A percentile compares a stretch with the other conserved stretches of the same genome.
phyloP scores from a whole-genome alignment of 1,140 invertebrate genomes.

The Babylonia areolata region DNA sequence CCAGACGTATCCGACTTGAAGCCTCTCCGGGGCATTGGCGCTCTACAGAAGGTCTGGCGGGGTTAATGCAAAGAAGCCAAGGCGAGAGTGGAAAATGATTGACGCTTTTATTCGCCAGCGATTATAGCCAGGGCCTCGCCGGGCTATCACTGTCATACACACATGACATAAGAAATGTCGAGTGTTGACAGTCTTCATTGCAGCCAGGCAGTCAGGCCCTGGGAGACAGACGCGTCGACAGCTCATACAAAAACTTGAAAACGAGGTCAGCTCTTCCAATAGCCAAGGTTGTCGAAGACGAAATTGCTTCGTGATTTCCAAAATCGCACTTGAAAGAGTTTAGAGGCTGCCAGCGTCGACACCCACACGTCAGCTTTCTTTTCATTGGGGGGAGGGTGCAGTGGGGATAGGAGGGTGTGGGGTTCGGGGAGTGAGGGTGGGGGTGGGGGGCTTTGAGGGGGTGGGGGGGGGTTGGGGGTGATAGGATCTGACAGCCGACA shows the following conservation, averaged over 20 bases:
- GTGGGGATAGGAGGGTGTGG: neutral
- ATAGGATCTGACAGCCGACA: neutral
- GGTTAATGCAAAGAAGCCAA: slow-evolving; percentile 43
- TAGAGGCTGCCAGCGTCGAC: neutral
- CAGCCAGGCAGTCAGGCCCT: neutral
- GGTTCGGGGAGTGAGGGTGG: neutral
- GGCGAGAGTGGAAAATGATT: slow-evolving; percentile 36
- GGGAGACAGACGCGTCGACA: neutral
- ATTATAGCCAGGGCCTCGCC: slow-evolving; percentile 16
- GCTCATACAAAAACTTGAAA: slow-evolving; percentile 20
- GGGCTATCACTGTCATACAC: slow-evolving; percentile 41
- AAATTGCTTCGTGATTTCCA: slow-evolving; percentile 36
- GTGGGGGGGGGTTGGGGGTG: neutral
- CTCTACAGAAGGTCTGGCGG: slow-evolving; percentile 25
- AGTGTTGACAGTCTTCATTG: slow-evolving; percentile 30
- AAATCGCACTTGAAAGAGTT: slow-evolving; percentile 13
- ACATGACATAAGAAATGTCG: slow-evolving; percentile 40
- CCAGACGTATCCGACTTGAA: slow-evolving; percentile 32
- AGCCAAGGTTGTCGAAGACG: slow-evolving; percentile 19
- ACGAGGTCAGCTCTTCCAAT: slow-evolving; percentile 27
- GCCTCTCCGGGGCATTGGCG: slow-evolving; percentile 34
- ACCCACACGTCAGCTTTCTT: neutral
- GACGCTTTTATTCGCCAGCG: slow-evolving; percentile 38
- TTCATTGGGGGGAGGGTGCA: neutral
- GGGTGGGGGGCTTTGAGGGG: neutral